Base-by-base conservation (phyloP, 2,113 vertebrate genomes). In the Pitta sordida region DNA sequence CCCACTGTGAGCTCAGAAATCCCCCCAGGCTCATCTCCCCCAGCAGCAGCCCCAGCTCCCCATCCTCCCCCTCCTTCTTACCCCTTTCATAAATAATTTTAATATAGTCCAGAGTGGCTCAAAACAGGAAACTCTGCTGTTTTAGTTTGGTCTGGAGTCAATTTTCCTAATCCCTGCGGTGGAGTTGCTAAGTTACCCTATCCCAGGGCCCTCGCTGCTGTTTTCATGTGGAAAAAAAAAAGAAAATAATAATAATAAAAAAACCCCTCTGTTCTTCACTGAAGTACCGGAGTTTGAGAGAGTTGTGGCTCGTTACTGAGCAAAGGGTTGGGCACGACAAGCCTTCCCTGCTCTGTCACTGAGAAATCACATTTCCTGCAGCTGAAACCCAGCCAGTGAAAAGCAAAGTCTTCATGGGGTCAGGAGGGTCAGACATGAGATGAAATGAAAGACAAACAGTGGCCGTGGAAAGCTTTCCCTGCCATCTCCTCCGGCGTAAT, bases 361-460 rank as follows among this genome's bases (percentile, higher is more conserved):
- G 53, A 41, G 82, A 86, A 91, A 91, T 43, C 16, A 27, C n/a
- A 1, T 43, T 77, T 68, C 48, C 70, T 9, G 4, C 71, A 22
- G 83, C 82, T 62, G 91, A 87, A 91, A 73, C 3, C 30, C 39
- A 9, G 92, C 88, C 91, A 78, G 94, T 8, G 6, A 74, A 86
- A 74, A 92, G 74, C 83, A 21, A 87, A 93, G 64, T 51, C 80
- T 91, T 58, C 3, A 6, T 2, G 22, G 39, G 95, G 96, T 96
- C 93, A 70, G 84, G 79, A 0, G 26, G 94, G 95, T 96, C 96
- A 96, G 91, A 92, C 90, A 32, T 26, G 90, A 95, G 95, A 78
- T 81, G 93, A 90, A 95, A 95, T 86, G 95, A 91, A 97, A 97
- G 95, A 93, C 95, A 97, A 97, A 96, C 95, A 96, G 96, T 91